These are phyloP conservation scores for Heliopora coerulea DNA, from an alignment of 92 coral and sea anemone genomes.

Conservation along the genomic window DNA sequence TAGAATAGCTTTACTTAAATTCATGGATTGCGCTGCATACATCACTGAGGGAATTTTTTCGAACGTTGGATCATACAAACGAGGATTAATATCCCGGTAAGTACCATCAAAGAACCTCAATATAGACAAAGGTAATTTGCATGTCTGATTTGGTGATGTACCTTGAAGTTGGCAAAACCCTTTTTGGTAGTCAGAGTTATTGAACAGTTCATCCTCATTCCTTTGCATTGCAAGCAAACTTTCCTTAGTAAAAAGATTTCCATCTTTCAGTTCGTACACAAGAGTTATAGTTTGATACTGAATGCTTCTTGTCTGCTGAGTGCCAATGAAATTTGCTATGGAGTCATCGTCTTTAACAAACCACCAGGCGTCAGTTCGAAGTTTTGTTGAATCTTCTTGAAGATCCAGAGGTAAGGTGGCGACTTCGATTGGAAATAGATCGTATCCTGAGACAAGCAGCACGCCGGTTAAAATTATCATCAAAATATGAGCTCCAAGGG, in stretches of 20 bases:
- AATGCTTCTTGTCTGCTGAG: conserved; percentile 14
- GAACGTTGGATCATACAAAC: conserved; percentile 57
- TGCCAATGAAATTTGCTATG: background rate
- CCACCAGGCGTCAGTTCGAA: conserved; percentile 69
- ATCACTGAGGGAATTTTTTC: conserved; percentile 56
- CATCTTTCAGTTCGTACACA: conserved; percentile 53
- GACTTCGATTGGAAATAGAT: conserved; percentile 63
- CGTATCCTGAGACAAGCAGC: conserved; percentile 57
- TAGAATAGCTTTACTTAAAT: conserved; percentile 34
- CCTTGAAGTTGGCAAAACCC: conserved; percentile 52
- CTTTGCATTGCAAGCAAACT: conserved; percentile 46
- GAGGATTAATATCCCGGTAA: conserved; percentile 40
- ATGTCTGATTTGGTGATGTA: conserved; percentile 10
- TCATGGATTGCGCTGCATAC: conserved; percentile 42
- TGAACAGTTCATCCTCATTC: conserved; percentile 53
- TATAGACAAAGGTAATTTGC: conserved; percentile 61
- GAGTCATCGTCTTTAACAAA: conserved; percentile 32
- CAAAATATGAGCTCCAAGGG: conserved; percentile 59
- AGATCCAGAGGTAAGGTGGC: conserved; percentile 63
- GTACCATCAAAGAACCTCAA: conserved; percentile 72
- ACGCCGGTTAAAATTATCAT: conserved; percentile 53
- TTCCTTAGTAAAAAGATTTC: conserved; percentile 60
- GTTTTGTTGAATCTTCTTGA: conserved; percentile 57
- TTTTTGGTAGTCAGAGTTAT: conserved; percentile 53
- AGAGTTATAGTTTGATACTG: conserved; percentile 45